A percentile compares a stretch with the other conserved stretches of the same genome.
These are phyloP conservation scores for Siniperca obscura DNA, from an alignment of 2,797 vertebrate genomes.

Conservation along the genomic window DNA sequence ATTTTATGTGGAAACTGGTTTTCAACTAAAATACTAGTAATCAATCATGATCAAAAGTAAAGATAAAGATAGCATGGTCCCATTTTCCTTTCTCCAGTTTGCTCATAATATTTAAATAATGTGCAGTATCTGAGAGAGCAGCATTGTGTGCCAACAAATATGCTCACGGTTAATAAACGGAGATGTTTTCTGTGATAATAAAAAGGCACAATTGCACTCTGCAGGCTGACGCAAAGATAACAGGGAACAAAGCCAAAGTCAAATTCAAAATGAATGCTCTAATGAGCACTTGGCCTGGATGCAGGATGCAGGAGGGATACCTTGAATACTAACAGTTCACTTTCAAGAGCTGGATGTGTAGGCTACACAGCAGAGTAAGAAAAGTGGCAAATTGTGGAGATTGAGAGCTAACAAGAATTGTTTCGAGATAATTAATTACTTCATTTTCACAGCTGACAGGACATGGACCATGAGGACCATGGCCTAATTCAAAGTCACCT, in stretches of 20 bases:
- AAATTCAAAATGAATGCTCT: slow-evolving; percentile 50
- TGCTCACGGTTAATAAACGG: slow-evolving; percentile 30
- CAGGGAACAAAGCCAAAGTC: slow-evolving; percentile 42
- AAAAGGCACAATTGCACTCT: slow-evolving; percentile 14
- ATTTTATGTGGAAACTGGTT: neutral
- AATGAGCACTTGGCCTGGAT: slow-evolving; percentile 46
- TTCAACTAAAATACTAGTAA: slow-evolving; percentile 6
- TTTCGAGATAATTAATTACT: slow-evolving; percentile 27
- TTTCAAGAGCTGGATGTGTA: slow-evolving; percentile 13
- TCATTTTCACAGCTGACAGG: slow-evolving; percentile 27
- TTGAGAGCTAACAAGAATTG: slow-evolving; percentile 33
- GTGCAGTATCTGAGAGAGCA: slow-evolving; percentile 9
- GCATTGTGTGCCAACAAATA: slow-evolving; percentile 28
- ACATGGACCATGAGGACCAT: neutral
- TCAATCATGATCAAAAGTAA: slow-evolving; percentile 31
- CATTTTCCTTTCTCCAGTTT: slow-evolving; percentile 17
- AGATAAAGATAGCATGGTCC: neutral
- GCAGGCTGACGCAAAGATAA: slow-evolving; percentile 40
- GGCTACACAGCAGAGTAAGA: slow-evolving; percentile 4
- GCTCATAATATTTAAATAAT: slow-evolving; percentile 15
- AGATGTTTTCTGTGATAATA: slow-evolving; percentile 46
- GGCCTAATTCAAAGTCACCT: slow-evolving; percentile 14
- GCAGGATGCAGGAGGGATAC: slow-evolving; percentile 33
- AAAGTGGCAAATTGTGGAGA: slow-evolving; percentile 23
- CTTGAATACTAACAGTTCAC: slow-evolving; percentile 45